Conservation (phyloP, 2,797 vertebrate genomes). For the Alosa sapidissima region DNA sequence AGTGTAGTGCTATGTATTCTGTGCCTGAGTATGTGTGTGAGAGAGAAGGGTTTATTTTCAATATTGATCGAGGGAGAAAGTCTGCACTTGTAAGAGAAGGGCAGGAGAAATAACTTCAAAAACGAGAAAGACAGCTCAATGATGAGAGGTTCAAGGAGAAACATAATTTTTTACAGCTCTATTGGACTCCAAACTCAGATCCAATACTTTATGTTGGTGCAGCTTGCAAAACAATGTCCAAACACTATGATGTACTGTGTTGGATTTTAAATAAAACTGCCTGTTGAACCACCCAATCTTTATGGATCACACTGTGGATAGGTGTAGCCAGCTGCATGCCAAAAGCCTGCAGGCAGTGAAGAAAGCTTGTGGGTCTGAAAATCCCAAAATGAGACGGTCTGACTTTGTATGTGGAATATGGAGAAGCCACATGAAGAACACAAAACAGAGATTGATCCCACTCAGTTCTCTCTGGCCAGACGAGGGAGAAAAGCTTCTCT, state of each 20-base stretch:
- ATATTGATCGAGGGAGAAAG: background rate
- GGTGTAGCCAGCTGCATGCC: background rate
- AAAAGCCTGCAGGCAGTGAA: too few relatives aligned
- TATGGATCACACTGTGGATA: background rate
- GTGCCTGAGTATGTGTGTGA: background rate
- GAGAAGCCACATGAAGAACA: too few relatives aligned
- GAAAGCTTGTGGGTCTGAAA: too few relatives aligned
- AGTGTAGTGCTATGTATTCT: too few relatives aligned
- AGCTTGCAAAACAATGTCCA: too few relatives aligned
- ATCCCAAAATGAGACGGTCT: too few relatives aligned
- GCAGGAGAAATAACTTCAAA: constrained; percentile 37
- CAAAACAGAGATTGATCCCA: too few relatives aligned
- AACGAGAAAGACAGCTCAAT: constrained; percentile 1
- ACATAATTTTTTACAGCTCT: background rate
- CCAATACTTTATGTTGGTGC: background rate
- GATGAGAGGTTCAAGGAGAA: constrained; percentile 3
- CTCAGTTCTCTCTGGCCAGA: too few relatives aligned
- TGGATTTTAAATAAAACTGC: too few relatives aligned
- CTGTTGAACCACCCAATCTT: background rate
- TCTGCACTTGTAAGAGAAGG: constrained; percentile 29
- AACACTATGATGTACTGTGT: too few relatives aligned
- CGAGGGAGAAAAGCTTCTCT: too few relatives aligned
- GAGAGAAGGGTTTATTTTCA: constrained; percentile 11
- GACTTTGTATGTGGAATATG: too few relatives aligned
- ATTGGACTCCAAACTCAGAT: background rate